Evolutionary conservation across 1,140 invertebrate genomes (phyloP).

Genomic region (Bacillus rossius): DNA sequence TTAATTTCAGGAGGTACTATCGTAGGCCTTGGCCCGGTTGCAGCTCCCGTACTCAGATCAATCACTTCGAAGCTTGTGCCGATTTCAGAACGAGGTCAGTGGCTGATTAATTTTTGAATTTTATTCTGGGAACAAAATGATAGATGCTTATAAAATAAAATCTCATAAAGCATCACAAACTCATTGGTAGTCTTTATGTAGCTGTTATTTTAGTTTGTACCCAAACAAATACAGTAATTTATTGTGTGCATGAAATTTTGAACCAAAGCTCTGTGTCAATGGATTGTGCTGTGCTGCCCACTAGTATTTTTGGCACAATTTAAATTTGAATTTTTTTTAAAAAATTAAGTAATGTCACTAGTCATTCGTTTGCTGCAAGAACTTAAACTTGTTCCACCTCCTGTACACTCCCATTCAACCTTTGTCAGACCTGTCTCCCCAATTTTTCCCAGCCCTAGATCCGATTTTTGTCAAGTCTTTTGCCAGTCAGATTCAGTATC

Average conservation of each 20-base stretch:
- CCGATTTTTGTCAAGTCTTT: no score
- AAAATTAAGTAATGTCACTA: no score
- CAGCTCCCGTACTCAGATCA: constrained; percentile 65
- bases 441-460: no score
- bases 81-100: constrained; percentile 56
- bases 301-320: no score
- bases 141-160: neutral
- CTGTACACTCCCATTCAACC: no score
- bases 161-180: neutral
- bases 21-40: constrained; percentile 62
- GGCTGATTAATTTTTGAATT: neutral
- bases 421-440: no score
- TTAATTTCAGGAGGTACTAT: constrained; percentile 49
- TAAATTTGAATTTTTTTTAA: no score
- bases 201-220: neutral
- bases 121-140: neutral
- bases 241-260: neutral
- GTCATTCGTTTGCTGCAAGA: no score
- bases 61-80: constrained; percentile 67
- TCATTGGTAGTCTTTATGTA: neutral
- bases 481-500: no score
- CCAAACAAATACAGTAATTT: neutral
- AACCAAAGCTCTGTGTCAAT: no score
- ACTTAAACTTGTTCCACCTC: no score
- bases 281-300: no score